Base-by-base conservation (phyloP, 2,888 invertebrate genomes). In the Cordilura impudica region DNA sequence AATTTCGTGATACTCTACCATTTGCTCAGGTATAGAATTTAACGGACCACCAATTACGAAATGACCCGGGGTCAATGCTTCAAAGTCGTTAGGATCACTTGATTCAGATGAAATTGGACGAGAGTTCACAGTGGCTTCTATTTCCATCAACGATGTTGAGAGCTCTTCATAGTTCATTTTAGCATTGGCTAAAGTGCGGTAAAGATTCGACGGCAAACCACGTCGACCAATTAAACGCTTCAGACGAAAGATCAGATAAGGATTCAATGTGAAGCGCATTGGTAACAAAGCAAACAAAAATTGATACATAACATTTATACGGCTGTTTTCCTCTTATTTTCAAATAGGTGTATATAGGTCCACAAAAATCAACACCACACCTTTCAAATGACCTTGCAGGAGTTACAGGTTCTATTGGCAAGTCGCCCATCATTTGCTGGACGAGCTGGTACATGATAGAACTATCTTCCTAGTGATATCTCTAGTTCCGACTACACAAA, bases 191-290 rank as follows among this genome's bases (percentile, higher is more conserved):
- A 78, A 63, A 35, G 47, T 43, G 16, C 72, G 53, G 49, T 53
- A 60, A 1, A 76, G 31, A 4, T 65, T 54, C 1, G 35, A 16
- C 18, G 61, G 70, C 8, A 72, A n/a, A 6, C 76, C 72, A n/a
- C 81, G 71, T 49, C 74, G 54, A 23, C 58, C 58, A 58, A 58
- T 58, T 35, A 63, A 21, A 6, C 49, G 51, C 53, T n/a, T 66
- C 54, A n/a, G 53, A 21, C 4, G 23, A 91, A 19, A 39, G 58
- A n/a, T 58, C 58, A 8, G 58, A 14, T 7, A 53, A n/a, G n/a
- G n/a, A n/a, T n/a, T n/a, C n/a, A 23, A 47, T 47, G 39, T 78
- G 67, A 2, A 73, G 66, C 0, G 70, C 53, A 16, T 70, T 78
- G 1, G 77, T 69, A 1, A 66, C 43, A 23, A 80, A 66, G 10